Percentiles rank a stretch among this genome's conserved stretches.
phyloP scores from a whole-genome alignment of 2,888 invertebrate genomes.

The Theretra japonica region DNA sequence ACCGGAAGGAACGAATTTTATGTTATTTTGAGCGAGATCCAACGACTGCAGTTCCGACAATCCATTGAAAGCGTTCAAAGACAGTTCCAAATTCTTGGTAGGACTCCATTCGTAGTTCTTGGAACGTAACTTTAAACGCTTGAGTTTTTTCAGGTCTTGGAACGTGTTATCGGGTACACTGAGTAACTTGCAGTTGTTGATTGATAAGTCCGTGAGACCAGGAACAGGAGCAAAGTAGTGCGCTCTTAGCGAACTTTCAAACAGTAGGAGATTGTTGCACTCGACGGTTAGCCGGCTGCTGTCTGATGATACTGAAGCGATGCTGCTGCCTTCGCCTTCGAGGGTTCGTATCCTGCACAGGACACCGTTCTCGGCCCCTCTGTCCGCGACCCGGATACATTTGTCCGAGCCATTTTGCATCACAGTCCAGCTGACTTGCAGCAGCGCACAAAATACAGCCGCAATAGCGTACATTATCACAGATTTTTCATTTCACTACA shows the following conservation, averaged over 20 bases:
- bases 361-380: constrained; percentile 80
- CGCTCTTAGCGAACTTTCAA: constrained; percentile 90
- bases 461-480: constrained; percentile 81
- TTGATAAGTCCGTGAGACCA: constrained; percentile 89
- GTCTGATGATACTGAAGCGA: constrained; percentile 86
- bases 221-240: constrained; percentile 89
- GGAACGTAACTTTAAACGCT: constrained; percentile 91
- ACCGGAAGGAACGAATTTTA: constrained; percentile 91
- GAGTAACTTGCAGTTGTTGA: constrained; percentile 92
- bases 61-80: constrained; percentile 89
- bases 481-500: constrained; percentile 82
- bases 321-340: constrained; percentile 88
- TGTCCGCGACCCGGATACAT: constrained; percentile 75
- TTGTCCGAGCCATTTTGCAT: constrained; percentile 82
- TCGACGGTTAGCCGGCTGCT: constrained; percentile 89
- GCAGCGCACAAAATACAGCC: constrained; percentile 80
- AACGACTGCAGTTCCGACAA: constrained; percentile 91
- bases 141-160: constrained; percentile 91
- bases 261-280: constrained; percentile 91
- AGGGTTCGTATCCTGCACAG: constrained; percentile 89
- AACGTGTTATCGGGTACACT: constrained; percentile 91
- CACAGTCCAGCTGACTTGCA: constrained; percentile 83
- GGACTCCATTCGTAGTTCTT: constrained; percentile 92
- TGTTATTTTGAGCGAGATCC: constrained; percentile 93
- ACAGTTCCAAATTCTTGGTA: constrained; percentile 90